A percentile compares a stretch with the other conserved stretches of the same genome.
Evolutionary conservation across 2,113 vertebrate genomes (phyloP).

Genomic region (Poeciliopsis retropinna): DNA sequence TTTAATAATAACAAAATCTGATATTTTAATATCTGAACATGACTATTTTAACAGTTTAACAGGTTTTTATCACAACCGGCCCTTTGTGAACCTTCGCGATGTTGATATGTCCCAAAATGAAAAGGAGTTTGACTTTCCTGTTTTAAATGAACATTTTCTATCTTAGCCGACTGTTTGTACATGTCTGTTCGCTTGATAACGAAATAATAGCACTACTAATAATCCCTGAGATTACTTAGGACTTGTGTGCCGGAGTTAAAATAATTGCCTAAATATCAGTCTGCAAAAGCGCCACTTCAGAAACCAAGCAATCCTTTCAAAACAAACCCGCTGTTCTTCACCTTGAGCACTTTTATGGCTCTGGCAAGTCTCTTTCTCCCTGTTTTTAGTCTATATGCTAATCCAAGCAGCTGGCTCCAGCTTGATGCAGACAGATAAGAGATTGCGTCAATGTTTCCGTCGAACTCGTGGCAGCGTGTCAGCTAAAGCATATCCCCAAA

Average conservation of each 20-base stretch:
- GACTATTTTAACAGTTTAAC: too few relatives aligned
- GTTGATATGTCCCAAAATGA: too few relatives aligned
- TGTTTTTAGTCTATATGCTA: constrained; percentile 3
- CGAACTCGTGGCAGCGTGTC: not conserved
- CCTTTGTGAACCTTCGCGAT: too few relatives aligned
- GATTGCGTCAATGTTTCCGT: not conserved
- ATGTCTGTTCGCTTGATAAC: not conserved
- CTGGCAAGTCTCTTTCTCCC: not conserved
- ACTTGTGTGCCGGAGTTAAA: not conserved
- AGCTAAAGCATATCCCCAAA: not conserved
- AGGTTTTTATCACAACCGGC: too few relatives aligned
- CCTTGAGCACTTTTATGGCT: not conserved
- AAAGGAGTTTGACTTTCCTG: too few relatives aligned
- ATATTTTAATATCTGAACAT: too few relatives aligned
- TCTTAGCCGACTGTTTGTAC: not conserved
- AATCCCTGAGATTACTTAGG: not conserved
- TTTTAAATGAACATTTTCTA: not conserved
- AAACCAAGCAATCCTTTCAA: not conserved
- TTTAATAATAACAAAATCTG: too few relatives aligned
- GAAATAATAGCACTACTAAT: not conserved
- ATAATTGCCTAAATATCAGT: not conserved
- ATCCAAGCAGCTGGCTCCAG: constrained; percentile 3
- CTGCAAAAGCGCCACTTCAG: not conserved
- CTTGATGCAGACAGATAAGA: not conserved
- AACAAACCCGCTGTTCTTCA: not conserved